Percentiles rank a stretch among this genome's conserved stretches.
Conservation (phyloP, 2,888 invertebrate genomes). For the Reticulitermes lucifugus region DNA sequence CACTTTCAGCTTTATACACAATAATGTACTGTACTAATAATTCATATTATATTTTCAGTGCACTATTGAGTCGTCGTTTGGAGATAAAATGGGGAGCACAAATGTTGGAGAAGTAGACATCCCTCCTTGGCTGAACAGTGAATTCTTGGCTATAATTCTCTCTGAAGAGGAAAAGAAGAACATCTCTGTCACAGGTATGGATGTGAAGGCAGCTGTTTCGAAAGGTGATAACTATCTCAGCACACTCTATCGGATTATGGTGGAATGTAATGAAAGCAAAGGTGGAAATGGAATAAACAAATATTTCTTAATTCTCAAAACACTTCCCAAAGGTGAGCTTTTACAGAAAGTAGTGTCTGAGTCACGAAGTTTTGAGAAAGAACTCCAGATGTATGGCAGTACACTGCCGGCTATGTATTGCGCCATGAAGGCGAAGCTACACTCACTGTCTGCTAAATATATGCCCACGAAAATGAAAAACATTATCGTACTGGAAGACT, state of each 20-base stretch:
- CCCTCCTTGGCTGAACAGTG: not conserved
- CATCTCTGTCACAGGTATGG: not conserved
- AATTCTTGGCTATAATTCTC: not conserved
- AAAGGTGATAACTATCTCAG: constrained; percentile 42
- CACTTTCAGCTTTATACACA: too few species aligned
- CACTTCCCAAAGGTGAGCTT: constrained; percentile 33
- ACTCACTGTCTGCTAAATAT: not conserved
- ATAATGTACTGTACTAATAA: too few species aligned
- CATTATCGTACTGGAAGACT: constrained; percentile 48
- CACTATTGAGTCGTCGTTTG: not conserved
- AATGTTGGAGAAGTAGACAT: not conserved
- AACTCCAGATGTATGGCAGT: constrained; percentile 12
- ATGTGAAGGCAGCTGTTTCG: not conserved
- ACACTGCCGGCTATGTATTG: constrained; percentile 30
- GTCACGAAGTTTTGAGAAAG: constrained; percentile 36
- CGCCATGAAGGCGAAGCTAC: not conserved
- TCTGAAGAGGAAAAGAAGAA: not conserved
- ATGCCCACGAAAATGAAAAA: not conserved
- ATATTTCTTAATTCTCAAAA: constrained; percentile 31
- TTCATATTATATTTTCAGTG: too few species aligned
- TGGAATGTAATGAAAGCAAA: constrained; percentile 9
- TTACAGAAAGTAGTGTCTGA: constrained; percentile 33
- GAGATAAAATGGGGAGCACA: not conserved
- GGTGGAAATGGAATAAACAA: not conserved
- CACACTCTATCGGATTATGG: constrained; percentile 7